Evolutionary conservation across 2,113 vertebrate species (phyloP), one percentile per base, ranked within the genome.

Genomic region (Riparia riparia): DNA sequence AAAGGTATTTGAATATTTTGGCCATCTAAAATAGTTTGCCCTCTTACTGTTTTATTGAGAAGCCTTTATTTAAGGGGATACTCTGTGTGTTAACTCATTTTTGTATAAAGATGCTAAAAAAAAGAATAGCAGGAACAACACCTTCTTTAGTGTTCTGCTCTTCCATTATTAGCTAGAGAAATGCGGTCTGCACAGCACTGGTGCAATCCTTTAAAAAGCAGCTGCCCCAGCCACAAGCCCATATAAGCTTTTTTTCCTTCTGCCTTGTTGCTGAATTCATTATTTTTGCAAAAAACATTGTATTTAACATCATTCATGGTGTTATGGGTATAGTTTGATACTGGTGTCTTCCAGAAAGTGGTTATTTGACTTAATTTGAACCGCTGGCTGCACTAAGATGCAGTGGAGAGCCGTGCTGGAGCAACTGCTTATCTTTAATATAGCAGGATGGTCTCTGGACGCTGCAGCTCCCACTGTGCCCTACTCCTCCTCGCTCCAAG

Each of bases 401-500:
- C 24, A 24, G 54, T 17, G 42, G 51, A 54, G 56, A 47, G 42
- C 60, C 1, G 0, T 31, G 24, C 32, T 4, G 4, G 51, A 68
- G 10, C 17, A 57, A 1, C 18, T 42, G 16, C 29, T 63, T 41
- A 3, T 65, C 7, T 49, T 28, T 37, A 44, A 22, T n/a, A 2
- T 0, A 49, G 5, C 25, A 3, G 29, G 49, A 17, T 63, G 49
- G 16, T 58, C 25, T 73, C 44, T 5, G 21, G 26, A 20, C 17
- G 7, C 49, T 63, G 49, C 81, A 73, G 28, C 29, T 64, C 21
- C 56, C 18, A 1, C 31, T 42, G 22, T 10, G 32, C 39, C 24
- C n/a, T 41, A 2, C 6, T 84, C 17, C 34, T 47, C 25, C 41
- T 76, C 0, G 0, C 24, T 41, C 37, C 54, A 17, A 39, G 28